Conservation (phyloP, 2,888 invertebrate species). For the Scaptomyza cyrtandrae region DNA sequence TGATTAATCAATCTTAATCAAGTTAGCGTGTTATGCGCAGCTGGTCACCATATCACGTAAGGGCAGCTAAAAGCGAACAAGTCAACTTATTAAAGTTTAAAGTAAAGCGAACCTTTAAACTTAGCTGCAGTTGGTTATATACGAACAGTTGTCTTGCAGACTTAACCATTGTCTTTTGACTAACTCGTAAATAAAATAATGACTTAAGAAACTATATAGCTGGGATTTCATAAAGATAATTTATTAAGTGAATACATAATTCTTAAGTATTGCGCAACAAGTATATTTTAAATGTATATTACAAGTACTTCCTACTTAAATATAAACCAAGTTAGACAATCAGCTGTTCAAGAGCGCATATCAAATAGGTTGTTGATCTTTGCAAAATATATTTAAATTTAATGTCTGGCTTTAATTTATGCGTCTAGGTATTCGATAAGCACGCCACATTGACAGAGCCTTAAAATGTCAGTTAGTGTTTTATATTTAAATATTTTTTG, state of each 20-base stretch:
- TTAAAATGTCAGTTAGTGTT: neutral
- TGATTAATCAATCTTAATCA: neutral
- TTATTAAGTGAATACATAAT: neutral
- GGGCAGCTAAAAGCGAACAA: neutral
- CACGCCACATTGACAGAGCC: neutral
- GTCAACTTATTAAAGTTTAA: neutral
- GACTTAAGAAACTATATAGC: neutral
- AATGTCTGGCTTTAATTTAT: neutral
- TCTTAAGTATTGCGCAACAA: neutral
- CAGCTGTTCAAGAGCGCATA: neutral
- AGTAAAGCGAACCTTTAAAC: conserved; percentile 18
- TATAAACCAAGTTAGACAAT: neutral
- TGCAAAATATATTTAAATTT: neutral
- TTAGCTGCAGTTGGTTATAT: neutral
- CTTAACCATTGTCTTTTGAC: neutral
- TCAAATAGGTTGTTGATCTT: neutral
- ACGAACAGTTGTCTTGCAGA: conserved; percentile 1
- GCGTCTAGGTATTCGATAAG: neutral
- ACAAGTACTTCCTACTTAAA: neutral
- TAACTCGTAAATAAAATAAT: neutral
- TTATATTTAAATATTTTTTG: neutral
- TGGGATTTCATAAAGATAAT: neutral
- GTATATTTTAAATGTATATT: neutral
- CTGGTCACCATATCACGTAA: neutral
- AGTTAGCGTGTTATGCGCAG: neutral